Evolutionary conservation across 2,797 vertebrate genomes (phyloP).

Genomic region (Hemitrygon akajei): DNA sequence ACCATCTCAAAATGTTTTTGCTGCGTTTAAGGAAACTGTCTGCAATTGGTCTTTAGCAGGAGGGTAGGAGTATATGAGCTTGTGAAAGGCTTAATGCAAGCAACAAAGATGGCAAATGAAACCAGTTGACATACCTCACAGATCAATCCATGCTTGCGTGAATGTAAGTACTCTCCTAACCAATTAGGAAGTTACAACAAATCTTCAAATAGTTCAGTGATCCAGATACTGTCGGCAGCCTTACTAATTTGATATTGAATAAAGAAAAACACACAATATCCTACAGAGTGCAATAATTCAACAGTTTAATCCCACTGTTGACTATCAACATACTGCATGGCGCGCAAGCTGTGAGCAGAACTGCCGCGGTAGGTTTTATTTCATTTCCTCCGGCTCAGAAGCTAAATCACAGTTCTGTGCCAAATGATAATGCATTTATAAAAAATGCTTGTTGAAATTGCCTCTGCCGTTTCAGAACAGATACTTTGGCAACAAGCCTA

Average conservation of each 20-base stretch:
- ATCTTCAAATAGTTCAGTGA: slow-evolving; percentile 34
- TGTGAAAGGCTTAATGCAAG: not conserved
- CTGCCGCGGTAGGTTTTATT: slow-evolving; percentile 29
- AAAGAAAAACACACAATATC: slow-evolving; percentile 26
- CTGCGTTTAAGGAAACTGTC: too few relatives aligned
- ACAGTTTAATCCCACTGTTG: slow-evolving; percentile 36
- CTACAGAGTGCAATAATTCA: slow-evolving; percentile 36
- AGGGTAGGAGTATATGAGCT: not conserved
- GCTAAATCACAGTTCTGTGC: slow-evolving; percentile 35
- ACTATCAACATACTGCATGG: slow-evolving; percentile 18
- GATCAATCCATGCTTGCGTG: not conserved
- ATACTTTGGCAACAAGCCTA: slow-evolving; percentile 56
- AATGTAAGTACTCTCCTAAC: not conserved
- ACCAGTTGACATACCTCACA: not conserved
- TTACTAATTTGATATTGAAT: slow-evolving; percentile 35
- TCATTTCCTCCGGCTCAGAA: slow-evolving; percentile 23
- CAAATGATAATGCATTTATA: slow-evolving; percentile 64
- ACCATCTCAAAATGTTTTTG: not conserved
- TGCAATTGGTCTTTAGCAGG: not conserved
- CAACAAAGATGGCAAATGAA: not conserved
- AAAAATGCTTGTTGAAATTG: slow-evolving; percentile 41
- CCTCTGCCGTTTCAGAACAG: slow-evolving; percentile 59
- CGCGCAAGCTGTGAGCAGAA: slow-evolving; percentile 22
- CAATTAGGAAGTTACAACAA: slow-evolving; percentile 23
- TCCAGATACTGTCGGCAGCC: slow-evolving; percentile 29